Evolutionary conservation across 2,113 vertebrate species (phyloP).

Genomic region (Carassius gibelio): DNA sequence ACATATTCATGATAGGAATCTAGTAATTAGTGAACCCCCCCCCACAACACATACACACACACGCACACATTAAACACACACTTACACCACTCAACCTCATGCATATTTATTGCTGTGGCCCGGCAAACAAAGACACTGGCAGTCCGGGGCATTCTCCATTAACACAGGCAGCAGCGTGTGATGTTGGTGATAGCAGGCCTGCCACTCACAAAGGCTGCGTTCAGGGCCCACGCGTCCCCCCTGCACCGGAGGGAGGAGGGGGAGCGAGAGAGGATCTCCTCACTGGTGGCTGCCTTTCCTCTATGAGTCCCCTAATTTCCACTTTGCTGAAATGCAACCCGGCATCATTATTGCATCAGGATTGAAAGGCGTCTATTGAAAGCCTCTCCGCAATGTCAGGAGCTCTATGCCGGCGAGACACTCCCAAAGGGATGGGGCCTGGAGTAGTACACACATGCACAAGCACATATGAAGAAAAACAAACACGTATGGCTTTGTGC

Average conservation of each 20-base stretch:
- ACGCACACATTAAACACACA: constrained; percentile 49
- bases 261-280: constrained; percentile 38
- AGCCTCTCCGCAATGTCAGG: constrained; percentile 22
- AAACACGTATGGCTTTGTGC: constrained; percentile 33
- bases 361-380: constrained; percentile 41
- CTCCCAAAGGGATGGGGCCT: constrained; percentile 25
- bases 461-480: constrained; percentile 13
- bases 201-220: constrained; percentile 67
- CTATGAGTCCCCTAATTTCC: constrained; percentile 72
- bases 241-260: constrained; percentile 29
- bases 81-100: constrained; percentile 68
- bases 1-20: constrained; percentile 85
- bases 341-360: constrained; percentile 54
- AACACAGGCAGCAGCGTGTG: constrained; percentile 76
- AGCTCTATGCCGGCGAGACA: constrained; percentile 16
- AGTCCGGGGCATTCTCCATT: constrained; percentile 78
- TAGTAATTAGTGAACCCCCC: constrained; percentile 80
- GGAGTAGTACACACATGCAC: constrained; percentile 55
- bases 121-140: constrained; percentile 79
- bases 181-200: constrained; percentile 76
- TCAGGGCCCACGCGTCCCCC: constrained; percentile 48
- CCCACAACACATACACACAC: constrained; percentile 52
- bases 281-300: constrained; percentile 58
- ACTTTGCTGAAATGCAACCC: constrained; percentile 65
- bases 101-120: constrained; percentile 79